phyloP scores from a whole-genome alignment of 2,888 invertebrate species.

The Hirtodrosophila alboralis region DNA sequence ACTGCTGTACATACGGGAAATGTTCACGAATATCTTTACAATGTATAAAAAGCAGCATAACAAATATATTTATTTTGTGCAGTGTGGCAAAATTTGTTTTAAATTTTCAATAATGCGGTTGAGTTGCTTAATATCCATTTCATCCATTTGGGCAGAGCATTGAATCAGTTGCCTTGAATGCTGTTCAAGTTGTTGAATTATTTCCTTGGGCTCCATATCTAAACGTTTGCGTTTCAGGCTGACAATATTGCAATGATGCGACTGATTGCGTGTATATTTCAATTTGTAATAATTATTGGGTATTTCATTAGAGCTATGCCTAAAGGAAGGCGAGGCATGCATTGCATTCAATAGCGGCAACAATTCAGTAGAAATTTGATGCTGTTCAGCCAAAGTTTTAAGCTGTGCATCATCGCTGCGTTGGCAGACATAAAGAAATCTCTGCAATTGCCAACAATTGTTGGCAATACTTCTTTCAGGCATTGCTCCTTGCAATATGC shows the following conservation, averaged over 20 bases:
- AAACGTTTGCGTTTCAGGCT: slow-evolving; percentile 45
- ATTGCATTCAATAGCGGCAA: slow-evolving; percentile 29
- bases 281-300: slow-evolving; percentile 8
- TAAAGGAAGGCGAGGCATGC: not conserved
- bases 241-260: slow-evolving; percentile 30
- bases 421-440: slow-evolving; percentile 43
- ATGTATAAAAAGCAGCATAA: slow-evolving; percentile 6
- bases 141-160: slow-evolving; percentile 12
- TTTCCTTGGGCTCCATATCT: slow-evolving; percentile 13
- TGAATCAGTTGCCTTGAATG: slow-evolving; percentile 7
- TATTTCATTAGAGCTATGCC: no score
- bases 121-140: slow-evolving; percentile 23
- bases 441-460: slow-evolving; percentile 49
- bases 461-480: not conserved
- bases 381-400: slow-evolving; percentile 18
- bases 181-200: slow-evolving; percentile 34
- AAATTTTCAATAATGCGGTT: slow-evolving; percentile 23
- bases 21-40: slow-evolving; percentile 3
- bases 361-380: not conserved
- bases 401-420: slow-evolving; percentile 26
- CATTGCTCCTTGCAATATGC: slow-evolving; percentile 33
- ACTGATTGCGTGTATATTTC: not conserved
- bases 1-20: not conserved
- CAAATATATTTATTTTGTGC: not conserved
- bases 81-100: slow-evolving; percentile 11